Evolutionary conservation across 1,140 invertebrate species (phyloP).

Genomic region (Drosophila triauraria): DNA sequence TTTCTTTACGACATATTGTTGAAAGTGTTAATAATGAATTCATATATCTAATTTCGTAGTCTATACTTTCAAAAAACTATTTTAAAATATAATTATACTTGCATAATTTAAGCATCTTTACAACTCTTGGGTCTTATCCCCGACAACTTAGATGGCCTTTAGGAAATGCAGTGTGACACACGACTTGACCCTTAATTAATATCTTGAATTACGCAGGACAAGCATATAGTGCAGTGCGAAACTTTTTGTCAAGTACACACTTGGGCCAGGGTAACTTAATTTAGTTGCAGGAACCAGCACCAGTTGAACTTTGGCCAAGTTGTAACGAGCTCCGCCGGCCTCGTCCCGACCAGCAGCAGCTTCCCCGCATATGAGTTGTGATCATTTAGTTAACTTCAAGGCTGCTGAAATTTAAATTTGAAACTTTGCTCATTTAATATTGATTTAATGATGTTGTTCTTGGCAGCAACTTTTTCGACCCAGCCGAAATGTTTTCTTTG

Average conservation of each 20-base stretch:
- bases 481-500: constrained; percentile 36
- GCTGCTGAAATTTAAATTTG: constrained; percentile 78
- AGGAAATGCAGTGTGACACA: background rate
- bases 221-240: constrained; percentile 21
- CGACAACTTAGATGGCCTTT: constrained; percentile 11
- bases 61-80: background rate
- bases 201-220: constrained; percentile 53
- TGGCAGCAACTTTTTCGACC: constrained; percentile 31
- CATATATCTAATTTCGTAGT: background rate
- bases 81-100: background rate
- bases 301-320: constrained; percentile 48
- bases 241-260: constrained; percentile 54
- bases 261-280: constrained; percentile 56
- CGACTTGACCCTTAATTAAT: constrained; percentile 63
- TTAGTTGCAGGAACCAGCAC: constrained; percentile 35
- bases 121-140: background rate
- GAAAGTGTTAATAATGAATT: background rate
- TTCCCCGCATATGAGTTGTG: constrained; percentile 40
- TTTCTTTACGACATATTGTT: no score
- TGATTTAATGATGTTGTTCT: constrained; percentile 51
- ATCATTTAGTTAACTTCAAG: constrained; percentile 53
- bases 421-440: constrained; percentile 61
- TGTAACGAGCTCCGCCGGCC: background rate
- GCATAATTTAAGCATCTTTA: background rate
- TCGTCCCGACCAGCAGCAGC: background rate